A percentile compares a stretch with the other conserved stretches of the same genome.
phyloP scores from a whole-genome alignment of 2,888 invertebrate species.

The Myopa tessellatipennis region DNA sequence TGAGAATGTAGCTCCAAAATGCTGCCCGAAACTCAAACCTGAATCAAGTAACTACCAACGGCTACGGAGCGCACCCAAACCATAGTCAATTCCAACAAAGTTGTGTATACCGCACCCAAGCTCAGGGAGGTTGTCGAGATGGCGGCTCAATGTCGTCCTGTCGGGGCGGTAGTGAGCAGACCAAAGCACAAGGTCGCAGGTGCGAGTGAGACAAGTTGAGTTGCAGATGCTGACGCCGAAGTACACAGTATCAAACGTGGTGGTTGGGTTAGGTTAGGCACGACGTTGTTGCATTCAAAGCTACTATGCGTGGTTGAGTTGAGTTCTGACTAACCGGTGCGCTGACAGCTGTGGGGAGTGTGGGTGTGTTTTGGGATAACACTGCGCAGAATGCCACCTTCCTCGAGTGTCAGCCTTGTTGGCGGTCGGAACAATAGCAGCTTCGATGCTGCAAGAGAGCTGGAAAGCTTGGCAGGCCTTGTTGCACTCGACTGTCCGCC shows the following conservation, averaged over 20 bases:
- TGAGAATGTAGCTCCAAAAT: not conserved
- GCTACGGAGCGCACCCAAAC: constrained; percentile 21
- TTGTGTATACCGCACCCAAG: not conserved
- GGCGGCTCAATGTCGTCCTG: too few species aligned
- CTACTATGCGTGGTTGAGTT: not conserved
- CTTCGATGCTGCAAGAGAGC: constrained; percentile 12
- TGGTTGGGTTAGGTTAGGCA: not conserved
- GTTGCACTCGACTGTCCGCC: constrained; percentile 40
- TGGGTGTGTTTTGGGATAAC: not conserved
- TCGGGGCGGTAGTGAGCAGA: too few species aligned
- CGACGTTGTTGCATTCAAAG: not conserved
- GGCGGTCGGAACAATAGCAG: constrained; percentile 12
- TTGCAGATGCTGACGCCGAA: too few species aligned
- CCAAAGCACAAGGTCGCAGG: too few species aligned
- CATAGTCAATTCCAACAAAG: not conserved
- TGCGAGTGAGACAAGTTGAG: too few species aligned
- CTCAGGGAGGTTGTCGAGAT: not conserved
- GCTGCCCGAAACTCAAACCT: not conserved
- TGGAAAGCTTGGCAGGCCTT: too few species aligned
- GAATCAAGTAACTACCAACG: not conserved
- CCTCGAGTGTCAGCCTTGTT: not conserved
- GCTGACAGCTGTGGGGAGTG: not conserved
- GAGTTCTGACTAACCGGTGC: not conserved
- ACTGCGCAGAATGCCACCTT: not conserved
- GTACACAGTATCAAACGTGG: not conserved